Base-by-base conservation (phyloP, 2,797 vertebrate genomes). In the Myiothlypis coronata region DNA sequence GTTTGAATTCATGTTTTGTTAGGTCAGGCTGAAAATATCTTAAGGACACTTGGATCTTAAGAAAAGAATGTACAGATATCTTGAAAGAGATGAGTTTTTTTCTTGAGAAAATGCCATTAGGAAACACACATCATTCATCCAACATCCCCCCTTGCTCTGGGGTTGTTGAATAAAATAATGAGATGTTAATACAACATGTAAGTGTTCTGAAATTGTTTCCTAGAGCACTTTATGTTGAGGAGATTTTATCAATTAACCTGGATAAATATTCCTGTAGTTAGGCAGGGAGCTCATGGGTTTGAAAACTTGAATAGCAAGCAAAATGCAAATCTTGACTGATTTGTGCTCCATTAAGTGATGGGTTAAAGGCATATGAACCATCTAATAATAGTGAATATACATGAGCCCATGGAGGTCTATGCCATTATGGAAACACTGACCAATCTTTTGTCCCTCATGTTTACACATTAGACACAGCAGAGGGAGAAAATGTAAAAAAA, bases 211-310 rank as follows among this genome's bases (percentile, higher is more conserved):
- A 94, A 90, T 88, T 88, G 27, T 95, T 94, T 94, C 92, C 81
- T 78, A 56, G 64, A 91, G 84, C 53, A 68, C 37, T 96, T 92
- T 70, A 49, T 83, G 77, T 87, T 87, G 34, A 88, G 64, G 43
- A 84, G 77, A 85, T 89, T 94, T 87, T 80, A 87, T 95, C 91
- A 95, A 83, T 97, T 96, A 96, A 91, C 83, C 87, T 87, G 78
- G 78, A 67, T 96, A 94, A 89, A 93, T 90, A 95, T 95, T 90
- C 78, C 72, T 83, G 52, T 85, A 60, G 14, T 87, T 90, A 89
- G 22, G 24, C 43, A 68, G 47, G 32, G 53, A 93, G 30, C 35
- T 75, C 52, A 65, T 43, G 68, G 69, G 59, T 94, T 89, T 82
- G 46, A 83, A 95, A 95, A 63, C 41, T 90, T 83, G 55, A 92